These are phyloP conservation scores for Salvelinus namaycush DNA, from an alignment of 2,113 vertebrate species.

Conservation along the genomic window DNA sequence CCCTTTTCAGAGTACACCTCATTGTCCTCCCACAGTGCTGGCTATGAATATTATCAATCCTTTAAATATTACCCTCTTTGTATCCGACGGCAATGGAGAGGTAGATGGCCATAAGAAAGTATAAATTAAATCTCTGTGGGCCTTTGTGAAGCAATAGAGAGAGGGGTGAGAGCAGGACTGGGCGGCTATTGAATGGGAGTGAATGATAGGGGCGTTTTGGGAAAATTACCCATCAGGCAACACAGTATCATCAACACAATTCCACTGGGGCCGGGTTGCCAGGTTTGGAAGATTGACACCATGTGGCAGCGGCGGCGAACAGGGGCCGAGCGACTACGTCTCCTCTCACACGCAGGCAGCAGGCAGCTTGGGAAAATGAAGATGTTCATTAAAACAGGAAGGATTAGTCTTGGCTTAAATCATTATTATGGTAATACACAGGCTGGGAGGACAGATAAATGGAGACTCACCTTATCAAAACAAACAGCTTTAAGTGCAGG, in stretches of 20 bases:
- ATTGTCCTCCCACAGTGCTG: slow-evolving; percentile 17
- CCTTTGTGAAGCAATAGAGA: slow-evolving; percentile 34
- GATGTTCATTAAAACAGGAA: slow-evolving; percentile 90
- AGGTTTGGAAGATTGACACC: slow-evolving; percentile 77
- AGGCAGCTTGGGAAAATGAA: slow-evolving; percentile 85
- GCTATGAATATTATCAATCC: slow-evolving; percentile 36
- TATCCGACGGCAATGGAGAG: slow-evolving; percentile 25
- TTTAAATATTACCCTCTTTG: slow-evolving; percentile 45
- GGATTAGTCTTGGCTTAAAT: slow-evolving; percentile 90
- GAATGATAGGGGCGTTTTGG: slow-evolving; percentile 49
- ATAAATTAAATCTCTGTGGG: slow-evolving; percentile 48
- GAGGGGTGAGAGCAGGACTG: slow-evolving; percentile 35
- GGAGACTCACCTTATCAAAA: slow-evolving; percentile 85
- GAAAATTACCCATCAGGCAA: slow-evolving; percentile 57
- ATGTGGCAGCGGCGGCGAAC: slow-evolving; percentile 41
- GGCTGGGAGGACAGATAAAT: slow-evolving; percentile 89
- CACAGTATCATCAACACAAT: slow-evolving; percentile 77
- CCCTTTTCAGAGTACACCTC: slow-evolving; percentile 17
- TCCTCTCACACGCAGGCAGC: neutral
- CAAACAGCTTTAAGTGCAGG: slow-evolving; percentile 84
- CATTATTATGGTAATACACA: slow-evolving; percentile 91
- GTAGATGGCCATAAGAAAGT: slow-evolving; percentile 41
- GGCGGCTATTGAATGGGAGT: slow-evolving; percentile 37
- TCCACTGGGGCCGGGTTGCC: slow-evolving; percentile 77
- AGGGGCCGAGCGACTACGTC: slow-evolving; percentile 39